These are phyloP conservation scores for Calycopis cecrops DNA, from an alignment of 1,140 invertebrate genomes.

Conservation along the genomic window DNA sequence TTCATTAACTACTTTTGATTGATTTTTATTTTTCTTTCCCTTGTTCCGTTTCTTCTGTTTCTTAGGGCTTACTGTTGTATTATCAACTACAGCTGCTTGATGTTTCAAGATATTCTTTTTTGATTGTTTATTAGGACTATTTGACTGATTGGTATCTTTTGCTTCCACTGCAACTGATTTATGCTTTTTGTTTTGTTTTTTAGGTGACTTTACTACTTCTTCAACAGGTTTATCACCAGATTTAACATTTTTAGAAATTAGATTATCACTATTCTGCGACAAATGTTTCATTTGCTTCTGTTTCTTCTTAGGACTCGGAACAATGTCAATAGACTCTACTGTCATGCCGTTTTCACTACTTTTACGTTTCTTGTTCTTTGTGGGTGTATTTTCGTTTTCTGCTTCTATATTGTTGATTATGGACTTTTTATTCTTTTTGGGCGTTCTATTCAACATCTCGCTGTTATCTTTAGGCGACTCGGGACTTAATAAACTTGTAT, in stretches of 20 bases:
- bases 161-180: too few species aligned
- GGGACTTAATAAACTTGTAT: constrained; percentile 20
- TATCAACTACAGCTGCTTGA: too few species aligned
- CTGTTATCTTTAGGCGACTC: constrained; percentile 37
- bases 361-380: constrained; percentile 37
- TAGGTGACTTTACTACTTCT: neutral
- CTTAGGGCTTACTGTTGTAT: too few species aligned
- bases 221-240: too few species aligned
- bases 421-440: constrained; percentile 16
- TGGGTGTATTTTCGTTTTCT: constrained; percentile 19
- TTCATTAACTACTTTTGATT: neutral
- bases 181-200: constrained; percentile 14
- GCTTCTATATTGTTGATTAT: constrained; percentile 11
- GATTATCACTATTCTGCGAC: neutral
- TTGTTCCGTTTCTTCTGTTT: too few species aligned
- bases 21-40: neutral
- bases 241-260: neutral
- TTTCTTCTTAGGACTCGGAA: constrained; percentile 1
- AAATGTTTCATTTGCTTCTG: neutral
- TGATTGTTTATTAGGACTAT: too few species aligned
- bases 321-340: constrained; percentile 3
- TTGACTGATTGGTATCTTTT: too few species aligned
- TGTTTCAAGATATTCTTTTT: too few species aligned
- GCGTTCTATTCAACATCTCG: constrained; percentile 32
- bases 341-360: neutral